A percentile compares a stretch with the other conserved stretches of the same genome.
phyloP scores from a whole-genome alignment of 1,140 invertebrate genomes.

The Drosophila orena region DNA sequence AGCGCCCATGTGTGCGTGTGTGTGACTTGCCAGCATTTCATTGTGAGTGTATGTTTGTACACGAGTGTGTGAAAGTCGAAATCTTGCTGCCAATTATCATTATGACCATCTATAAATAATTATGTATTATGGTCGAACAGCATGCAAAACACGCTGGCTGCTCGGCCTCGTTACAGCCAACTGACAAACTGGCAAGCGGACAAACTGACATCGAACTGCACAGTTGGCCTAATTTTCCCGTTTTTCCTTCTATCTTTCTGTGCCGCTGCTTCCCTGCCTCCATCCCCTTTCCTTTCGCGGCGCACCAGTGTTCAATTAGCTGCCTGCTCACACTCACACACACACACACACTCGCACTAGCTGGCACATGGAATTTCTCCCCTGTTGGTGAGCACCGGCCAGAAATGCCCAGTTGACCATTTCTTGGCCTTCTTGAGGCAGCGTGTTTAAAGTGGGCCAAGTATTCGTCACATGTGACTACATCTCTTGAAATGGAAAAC shows the following conservation, averaged over 20 bases:
- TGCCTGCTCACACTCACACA: constrained; percentile 16
- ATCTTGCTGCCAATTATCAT: constrained; percentile 58
- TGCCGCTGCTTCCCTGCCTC: constrained; percentile 23
- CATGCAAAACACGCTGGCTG: constrained; percentile 66
- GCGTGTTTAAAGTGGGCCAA: not conserved
- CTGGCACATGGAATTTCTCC: constrained; percentile 72
- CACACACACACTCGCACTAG: constrained; percentile 11
- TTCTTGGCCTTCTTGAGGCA: not conserved
- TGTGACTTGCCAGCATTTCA: not conserved
- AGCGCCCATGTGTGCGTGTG: constrained; percentile 28
- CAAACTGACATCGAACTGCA: constrained; percentile 68
- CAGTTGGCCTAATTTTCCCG: constrained; percentile 74
- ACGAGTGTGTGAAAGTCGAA: constrained; percentile 55
- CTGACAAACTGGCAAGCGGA: constrained; percentile 47
- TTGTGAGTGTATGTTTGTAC: constrained; percentile 9
- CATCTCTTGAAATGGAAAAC: too few species aligned
- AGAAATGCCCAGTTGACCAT: constrained; percentile 26
- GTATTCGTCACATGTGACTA: not conserved
- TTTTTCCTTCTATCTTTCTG: constrained; percentile 43
- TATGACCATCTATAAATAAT: constrained; percentile 65
- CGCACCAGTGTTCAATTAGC: constrained; percentile 69
- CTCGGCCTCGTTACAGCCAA: constrained; percentile 65
- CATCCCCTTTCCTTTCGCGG: not conserved
- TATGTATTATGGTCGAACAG: constrained; percentile 65
- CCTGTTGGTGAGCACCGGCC: constrained; percentile 31